Base-by-base conservation (phyloP, 1,140 invertebrate genomes). In the Camponotus pennsylvanicus region DNA sequence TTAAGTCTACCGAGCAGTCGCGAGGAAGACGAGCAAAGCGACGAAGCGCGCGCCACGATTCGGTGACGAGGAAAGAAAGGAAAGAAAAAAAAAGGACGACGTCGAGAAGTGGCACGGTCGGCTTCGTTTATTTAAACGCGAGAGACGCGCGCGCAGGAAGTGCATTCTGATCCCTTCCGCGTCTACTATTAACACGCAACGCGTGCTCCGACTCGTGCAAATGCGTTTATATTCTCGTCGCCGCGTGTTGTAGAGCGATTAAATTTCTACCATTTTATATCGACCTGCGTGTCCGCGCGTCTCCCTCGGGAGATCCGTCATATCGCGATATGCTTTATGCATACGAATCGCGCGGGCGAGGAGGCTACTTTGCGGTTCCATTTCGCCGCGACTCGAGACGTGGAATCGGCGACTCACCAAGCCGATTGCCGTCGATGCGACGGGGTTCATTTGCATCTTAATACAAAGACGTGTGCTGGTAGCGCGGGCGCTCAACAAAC, bases 401-500 rank as follows among this genome's bases (percentile, higher is more conserved):
- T 45, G 18, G 52, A 70, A 67, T 67, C 52, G 57, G 5, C 61
- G 70, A 55, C 57, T 70, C 49, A 27, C 67, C 37, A 52, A 13
- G 27, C 13, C 40, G 59, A 73, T 9, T 18, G 42, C 45, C 83
- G 75, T 64, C 63, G 63, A 27, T 34, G 64, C 34, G 75, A 64
- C 21, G 57, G 57, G 13, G 57, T 80, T 90, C 86, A 91, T 91
- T 91, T 91, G 86, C 89, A 91, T 88, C 79, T 91, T 91, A 91
- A 91, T 90, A 86, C 61, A 34, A 49, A 55, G 61, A 49, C 11
- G 15, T 52, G 49, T 18, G 15, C 13, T 52, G 49, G 13, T 42
- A 57, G 11, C 69, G 45, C 15, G 34, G 32, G 34, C 45, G 73
- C 71, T 75, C 57, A 40, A 59, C 61, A 40, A 59, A 70, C 67